phyloP scores from a whole-genome alignment of 2,797 vertebrate species.

The Myotis vivesi region DNA sequence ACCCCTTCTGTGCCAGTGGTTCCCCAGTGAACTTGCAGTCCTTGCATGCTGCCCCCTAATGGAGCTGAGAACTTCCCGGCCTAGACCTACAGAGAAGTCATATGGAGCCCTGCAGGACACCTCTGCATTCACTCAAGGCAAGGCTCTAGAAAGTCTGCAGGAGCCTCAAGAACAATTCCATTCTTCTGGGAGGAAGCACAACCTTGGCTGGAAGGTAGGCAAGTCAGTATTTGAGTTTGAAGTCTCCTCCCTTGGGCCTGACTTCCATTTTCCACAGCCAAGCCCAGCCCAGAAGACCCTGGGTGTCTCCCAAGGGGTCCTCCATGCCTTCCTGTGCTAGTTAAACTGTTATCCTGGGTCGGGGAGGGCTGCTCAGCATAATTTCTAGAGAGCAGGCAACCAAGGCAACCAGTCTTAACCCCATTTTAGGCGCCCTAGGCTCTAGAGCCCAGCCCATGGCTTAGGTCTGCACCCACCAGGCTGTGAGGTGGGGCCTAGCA shows the following conservation, averaged over 20 bases:
- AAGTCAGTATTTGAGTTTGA: background rate
- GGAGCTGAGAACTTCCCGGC: background rate
- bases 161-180: background rate
- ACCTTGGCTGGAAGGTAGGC: background rate
- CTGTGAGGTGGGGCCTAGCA: fast-evolving
- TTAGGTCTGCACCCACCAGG: background rate
- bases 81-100: background rate
- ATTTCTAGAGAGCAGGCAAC: background rate
- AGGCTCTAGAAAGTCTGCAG: background rate
- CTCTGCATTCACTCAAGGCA: background rate
- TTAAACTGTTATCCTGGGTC: background rate
- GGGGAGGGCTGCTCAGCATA: background rate
- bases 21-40: background rate
- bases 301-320: fast-evolving
- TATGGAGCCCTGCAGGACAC: background rate
- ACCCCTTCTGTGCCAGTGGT: too few relatives aligned
- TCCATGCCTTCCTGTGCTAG: background rate
- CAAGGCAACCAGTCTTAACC: background rate
- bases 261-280: background rate
- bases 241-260: background rate
- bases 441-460: background rate
- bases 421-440: background rate
- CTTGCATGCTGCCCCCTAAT: background rate
- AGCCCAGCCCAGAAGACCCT: background rate
- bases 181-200: background rate